Percentiles rank a stretch among this genome's conserved stretches.
Evolutionary conservation across 2,113 vertebrate genomes (phyloP).

Genomic region (Saccopteryx bilineata): DNA sequence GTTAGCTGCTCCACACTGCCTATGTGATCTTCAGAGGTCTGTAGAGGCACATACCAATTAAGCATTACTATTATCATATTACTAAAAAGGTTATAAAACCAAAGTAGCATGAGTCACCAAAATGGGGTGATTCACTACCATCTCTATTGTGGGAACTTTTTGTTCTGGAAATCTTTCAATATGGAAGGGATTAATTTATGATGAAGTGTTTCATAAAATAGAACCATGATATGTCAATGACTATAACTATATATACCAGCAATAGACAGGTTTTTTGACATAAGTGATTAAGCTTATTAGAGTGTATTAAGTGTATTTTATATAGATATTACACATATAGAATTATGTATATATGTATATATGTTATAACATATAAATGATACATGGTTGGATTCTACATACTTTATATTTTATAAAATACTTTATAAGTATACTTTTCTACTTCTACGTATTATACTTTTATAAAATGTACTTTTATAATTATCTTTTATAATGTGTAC

Average conservation of each 20-base stretch:
- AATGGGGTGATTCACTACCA: slow-evolving; percentile 68
- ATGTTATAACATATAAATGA: not conserved
- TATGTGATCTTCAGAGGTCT: slow-evolving; percentile 14
- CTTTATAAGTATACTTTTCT: not conserved
- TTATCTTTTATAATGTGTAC: not conserved
- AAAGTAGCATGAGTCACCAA: slow-evolving; percentile 75
- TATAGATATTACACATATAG: not conserved
- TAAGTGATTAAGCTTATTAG: slow-evolving; percentile 13
- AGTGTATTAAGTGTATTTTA: not conserved
- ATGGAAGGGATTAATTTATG: slow-evolving; percentile 71
- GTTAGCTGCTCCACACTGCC: not conserved
- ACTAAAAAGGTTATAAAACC: slow-evolving; percentile 73
- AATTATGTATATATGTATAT: not conserved
- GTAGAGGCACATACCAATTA: slow-evolving; percentile 43
- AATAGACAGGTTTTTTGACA: slow-evolving; percentile 46
- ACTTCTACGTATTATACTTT: not conserved
- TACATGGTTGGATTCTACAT: not conserved
- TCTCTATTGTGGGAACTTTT: slow-evolving; percentile 73
- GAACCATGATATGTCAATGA: slow-evolving; percentile 66
- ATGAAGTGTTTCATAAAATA: slow-evolving; percentile 79
- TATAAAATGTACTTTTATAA: not conserved
- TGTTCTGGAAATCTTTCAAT: slow-evolving; percentile 70
- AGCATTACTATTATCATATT: slow-evolving; percentile 72
- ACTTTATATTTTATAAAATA: not conserved
- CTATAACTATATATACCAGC: not conserved